phyloP scores from a whole-genome alignment of 2,797 vertebrate species.

The Xiphophorus birchmanni region DNA sequence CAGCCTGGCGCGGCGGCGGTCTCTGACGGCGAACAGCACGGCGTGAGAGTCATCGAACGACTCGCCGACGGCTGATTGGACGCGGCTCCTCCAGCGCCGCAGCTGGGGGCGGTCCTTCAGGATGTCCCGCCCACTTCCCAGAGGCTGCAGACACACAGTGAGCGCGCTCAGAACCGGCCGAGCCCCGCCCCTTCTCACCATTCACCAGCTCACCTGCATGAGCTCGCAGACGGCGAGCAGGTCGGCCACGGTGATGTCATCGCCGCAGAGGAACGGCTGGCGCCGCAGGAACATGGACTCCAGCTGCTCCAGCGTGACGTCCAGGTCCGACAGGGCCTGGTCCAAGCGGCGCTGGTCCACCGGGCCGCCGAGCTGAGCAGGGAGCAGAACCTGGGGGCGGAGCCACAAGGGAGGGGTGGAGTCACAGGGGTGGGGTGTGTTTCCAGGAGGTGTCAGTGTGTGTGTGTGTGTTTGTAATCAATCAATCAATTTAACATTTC shows the following conservation, averaged over 20 bases:
- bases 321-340: conserved; percentile 67
- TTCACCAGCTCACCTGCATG: conserved; percentile 75
- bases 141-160: conserved; percentile 62
- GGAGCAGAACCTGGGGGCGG: conserved; percentile 69
- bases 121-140: conserved; percentile 72
- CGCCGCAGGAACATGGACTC: conserved; percentile 79
- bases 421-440: not conserved
- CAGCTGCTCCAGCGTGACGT: conserved; percentile 71
- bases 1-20: conserved; percentile 71
- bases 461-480: no score
- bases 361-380: conserved; percentile 51
- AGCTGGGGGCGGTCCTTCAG: conserved; percentile 71
- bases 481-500: no score
- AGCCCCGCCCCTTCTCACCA: not conserved
- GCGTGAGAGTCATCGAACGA: conserved; percentile 73
- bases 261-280: conserved; percentile 80
- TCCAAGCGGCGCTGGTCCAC: conserved; percentile 52
- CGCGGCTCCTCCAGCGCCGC: conserved; percentile 71
- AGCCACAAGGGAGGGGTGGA: not conserved
- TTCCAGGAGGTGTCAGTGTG: not conserved
- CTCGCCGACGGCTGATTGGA: conserved; percentile 66
- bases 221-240: conserved; percentile 81
- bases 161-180: conserved; percentile 12
- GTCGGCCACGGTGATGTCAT: conserved; percentile 82
- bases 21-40: conserved; percentile 68